Conservation (phyloP, 2,888 invertebrate genomes). For the Villa cingulata region DNA sequence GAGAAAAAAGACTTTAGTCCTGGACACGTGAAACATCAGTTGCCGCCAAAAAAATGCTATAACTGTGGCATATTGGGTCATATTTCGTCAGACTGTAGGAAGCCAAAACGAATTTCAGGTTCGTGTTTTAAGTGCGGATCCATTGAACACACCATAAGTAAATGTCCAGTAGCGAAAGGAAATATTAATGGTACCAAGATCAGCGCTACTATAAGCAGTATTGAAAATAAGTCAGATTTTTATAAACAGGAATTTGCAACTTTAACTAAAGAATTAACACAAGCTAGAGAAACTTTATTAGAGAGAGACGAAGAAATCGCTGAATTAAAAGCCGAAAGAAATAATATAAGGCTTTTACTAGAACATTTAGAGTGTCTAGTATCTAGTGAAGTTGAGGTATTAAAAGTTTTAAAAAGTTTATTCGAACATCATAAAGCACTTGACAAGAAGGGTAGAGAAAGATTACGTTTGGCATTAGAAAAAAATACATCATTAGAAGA, state of each 20-base stretch:
- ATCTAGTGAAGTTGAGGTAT: conserved; percentile 97
- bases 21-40: no score
- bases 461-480: conserved; percentile 90
- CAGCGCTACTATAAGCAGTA: no score
- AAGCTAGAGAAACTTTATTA: conserved; percentile 82
- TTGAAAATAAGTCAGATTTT: no score
- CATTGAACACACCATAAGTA: no score
- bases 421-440: conserved; percentile 99
- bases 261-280: conserved; percentile 91
- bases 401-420: conserved; percentile 97
- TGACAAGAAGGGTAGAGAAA: conserved; percentile 98
- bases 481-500: conserved; percentile 92
- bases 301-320: conserved; percentile 98
- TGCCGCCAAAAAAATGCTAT: no score
- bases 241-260: conserved; percentile 98
- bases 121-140: no score
- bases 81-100: no score
- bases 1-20: no score
- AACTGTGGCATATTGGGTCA: no score
- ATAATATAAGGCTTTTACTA: conserved; percentile 93
- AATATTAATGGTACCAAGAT: no score
- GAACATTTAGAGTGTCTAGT: conserved; percentile 99
- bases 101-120: no score
- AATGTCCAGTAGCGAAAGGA: no score
- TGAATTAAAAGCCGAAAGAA: conserved; percentile 97